Evolutionary conservation across 2,113 vertebrate genomes (phyloP).

Genomic region (Hippocampus barbouri): DNA sequence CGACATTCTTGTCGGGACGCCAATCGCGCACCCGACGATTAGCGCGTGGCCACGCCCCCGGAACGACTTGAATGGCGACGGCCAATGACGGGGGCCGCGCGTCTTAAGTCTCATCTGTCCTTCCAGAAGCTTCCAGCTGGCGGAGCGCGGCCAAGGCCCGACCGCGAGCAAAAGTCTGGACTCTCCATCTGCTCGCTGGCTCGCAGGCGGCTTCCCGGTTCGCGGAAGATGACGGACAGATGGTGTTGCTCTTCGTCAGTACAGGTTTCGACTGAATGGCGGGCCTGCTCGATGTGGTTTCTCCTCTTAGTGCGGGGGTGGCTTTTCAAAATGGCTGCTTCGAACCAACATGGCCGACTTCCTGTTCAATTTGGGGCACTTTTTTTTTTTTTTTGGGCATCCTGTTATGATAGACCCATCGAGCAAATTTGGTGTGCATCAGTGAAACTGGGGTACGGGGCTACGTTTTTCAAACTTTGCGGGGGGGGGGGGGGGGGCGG

Average conservation of each 20-base stretch:
- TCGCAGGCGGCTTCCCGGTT: background rate
- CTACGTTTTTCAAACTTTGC: no score
- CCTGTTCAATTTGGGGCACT: no score
- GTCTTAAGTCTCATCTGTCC: conserved; percentile 46
- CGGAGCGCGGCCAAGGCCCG: background rate
- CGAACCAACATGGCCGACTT: background rate
- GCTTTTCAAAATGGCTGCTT: background rate
- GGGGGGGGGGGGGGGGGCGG: no score
- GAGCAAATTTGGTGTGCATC: no score
- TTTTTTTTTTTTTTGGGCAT: no score
- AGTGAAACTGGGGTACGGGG: no score
- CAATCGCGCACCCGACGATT: conserved; percentile 40
- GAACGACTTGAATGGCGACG: background rate
- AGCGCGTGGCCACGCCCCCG: conserved; percentile 1
- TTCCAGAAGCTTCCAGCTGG: conserved; percentile 45
- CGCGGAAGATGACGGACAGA: background rate
- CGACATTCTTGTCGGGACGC: background rate
- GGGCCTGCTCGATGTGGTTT: background rate
- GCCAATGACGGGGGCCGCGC: conserved; percentile 52
- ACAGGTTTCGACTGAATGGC: no score
- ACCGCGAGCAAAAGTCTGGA: background rate
- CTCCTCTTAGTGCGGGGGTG: background rate
- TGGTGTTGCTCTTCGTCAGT: no score
- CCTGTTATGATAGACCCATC: no score
- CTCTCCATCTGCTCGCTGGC: background rate